phyloP scores from a whole-genome alignment of 2,113 vertebrate genomes.

The Elaphurus davidianus region DNA sequence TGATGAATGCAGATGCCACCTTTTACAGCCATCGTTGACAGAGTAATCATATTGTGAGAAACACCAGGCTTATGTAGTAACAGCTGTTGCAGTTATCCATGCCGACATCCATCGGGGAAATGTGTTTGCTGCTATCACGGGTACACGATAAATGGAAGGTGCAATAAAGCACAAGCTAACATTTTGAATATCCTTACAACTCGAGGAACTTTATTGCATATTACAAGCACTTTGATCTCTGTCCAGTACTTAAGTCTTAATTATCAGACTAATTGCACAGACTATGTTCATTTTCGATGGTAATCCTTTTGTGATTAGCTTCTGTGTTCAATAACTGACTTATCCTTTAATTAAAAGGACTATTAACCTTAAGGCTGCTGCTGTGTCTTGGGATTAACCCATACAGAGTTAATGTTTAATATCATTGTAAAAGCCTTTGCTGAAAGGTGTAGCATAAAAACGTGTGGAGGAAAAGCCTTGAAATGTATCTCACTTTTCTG shows the following conservation, averaged over 20 bases:
- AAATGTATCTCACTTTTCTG: constrained; percentile 64
- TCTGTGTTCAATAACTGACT: constrained; percentile 93
- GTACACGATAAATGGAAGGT: constrained; percentile 86
- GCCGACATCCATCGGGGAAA: constrained; percentile 91
- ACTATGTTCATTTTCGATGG: constrained; percentile 95
- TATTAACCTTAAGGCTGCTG: constrained; percentile 95
- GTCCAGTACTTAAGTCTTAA: constrained; percentile 98
- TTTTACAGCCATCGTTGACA: constrained; percentile 92
- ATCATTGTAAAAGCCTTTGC: constrained; percentile 81
- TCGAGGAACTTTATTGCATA: constrained; percentile 96
- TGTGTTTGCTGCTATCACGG: constrained; percentile 92
- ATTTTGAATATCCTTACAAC: constrained; percentile 90
- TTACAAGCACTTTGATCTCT: constrained; percentile 94
- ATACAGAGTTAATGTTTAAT: constrained; percentile 86
- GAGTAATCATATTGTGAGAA: constrained; percentile 98
- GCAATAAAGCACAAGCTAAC: constrained; percentile 92
- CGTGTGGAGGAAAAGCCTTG: constrained; percentile 54
- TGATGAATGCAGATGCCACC: constrained; percentile 97
- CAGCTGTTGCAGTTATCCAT: constrained; percentile 94
- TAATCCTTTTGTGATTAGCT: constrained; percentile 97
- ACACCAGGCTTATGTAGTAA: constrained; percentile 92
- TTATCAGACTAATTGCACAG: constrained; percentile 98
- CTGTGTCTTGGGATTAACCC: constrained; percentile 88
- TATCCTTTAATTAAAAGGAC: constrained; percentile 99
- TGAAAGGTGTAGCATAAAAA: constrained; percentile 79